phyloP scores from a whole-genome alignment of 2,113 vertebrate genomes.

The Sminthopsis crassicaudata region DNA sequence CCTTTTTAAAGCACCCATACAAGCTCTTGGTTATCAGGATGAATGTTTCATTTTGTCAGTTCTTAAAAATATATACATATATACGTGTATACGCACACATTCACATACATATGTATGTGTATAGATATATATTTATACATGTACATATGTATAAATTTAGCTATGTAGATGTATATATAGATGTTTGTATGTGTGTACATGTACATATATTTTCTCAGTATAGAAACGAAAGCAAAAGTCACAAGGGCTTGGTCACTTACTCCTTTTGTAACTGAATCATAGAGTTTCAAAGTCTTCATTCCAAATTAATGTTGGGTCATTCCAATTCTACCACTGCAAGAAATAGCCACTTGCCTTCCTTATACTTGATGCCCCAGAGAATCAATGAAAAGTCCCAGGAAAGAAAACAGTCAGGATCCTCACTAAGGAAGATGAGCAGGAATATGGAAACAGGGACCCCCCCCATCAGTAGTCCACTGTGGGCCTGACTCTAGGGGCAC shows the following conservation, averaged over 20 bases:
- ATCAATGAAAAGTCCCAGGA: not conserved
- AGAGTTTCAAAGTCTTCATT: conserved; percentile 90
- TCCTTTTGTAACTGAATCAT: conserved; percentile 95
- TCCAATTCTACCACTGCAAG: conserved; percentile 82
- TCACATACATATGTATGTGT: no score
- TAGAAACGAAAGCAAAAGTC: conserved; percentile 90
- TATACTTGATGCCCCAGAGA: not conserved
- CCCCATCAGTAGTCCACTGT: not conserved
- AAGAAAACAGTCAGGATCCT: not conserved
- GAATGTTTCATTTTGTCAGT: conserved; percentile 95
- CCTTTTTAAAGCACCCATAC: conserved; percentile 92
- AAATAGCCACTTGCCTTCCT: not conserved
- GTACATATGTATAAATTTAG: no score
- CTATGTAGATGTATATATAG: no score
- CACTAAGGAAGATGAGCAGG: conserved; percentile 7
- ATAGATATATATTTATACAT: no score
- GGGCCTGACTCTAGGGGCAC: accelerated
- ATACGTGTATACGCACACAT: no score
- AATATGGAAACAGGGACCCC: not conserved
- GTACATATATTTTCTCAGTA: conserved; percentile 85
- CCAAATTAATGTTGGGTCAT: conserved; percentile 92
- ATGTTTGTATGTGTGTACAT: no score
- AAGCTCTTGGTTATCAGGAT: conserved; percentile 97
- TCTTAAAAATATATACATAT: conserved; percentile 73
- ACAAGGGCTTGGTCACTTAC: conserved; percentile 96